Evolutionary conservation across 2,888 invertebrate species (phyloP).

Genomic region (Eretmocerus hayati): DNA sequence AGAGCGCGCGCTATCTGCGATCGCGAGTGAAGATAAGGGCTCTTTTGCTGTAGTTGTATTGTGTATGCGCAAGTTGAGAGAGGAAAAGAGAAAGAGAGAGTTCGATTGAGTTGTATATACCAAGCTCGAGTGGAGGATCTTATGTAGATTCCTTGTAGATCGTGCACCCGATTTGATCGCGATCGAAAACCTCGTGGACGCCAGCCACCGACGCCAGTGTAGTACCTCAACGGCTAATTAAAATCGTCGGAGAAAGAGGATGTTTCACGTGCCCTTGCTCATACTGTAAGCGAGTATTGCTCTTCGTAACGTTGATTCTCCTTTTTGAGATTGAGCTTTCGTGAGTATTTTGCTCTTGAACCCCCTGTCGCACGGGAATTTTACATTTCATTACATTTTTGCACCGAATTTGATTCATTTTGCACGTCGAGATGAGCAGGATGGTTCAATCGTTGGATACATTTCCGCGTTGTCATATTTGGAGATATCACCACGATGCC

Average conservation of each 20-base stretch:
- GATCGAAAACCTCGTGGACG: conserved; percentile 35
- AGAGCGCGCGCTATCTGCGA: too few relatives aligned
- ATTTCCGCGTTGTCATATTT: too few relatives aligned
- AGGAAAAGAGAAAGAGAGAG: too few relatives aligned
- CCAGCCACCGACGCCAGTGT: neutral
- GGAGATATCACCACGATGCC: too few relatives aligned
- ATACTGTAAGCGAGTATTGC: too few relatives aligned
- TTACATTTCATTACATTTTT: neutral
- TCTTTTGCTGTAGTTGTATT: conserved; percentile 22
- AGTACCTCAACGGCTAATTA: conserved; percentile 48
- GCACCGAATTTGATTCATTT: neutral
- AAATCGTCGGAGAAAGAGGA: conserved; percentile 47
- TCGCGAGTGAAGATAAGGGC: conserved; percentile 39
- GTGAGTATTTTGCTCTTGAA: too few relatives aligned
- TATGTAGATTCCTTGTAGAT: conserved; percentile 49
- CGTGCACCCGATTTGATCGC: conserved; percentile 49
- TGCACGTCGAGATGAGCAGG: too few relatives aligned
- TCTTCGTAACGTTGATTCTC: too few relatives aligned
- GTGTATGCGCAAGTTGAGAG: conserved; percentile 27
- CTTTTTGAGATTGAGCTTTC: too few relatives aligned
- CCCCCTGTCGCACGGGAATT: too few relatives aligned
- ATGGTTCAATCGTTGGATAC: too few relatives aligned
- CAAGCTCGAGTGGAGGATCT: conserved; percentile 48
- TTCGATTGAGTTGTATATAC: conserved; percentile 37
- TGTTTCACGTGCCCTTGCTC: too few relatives aligned